Base-by-base conservation (phyloP, 1,140 invertebrate species). In the Brachionus rubens region DNA sequence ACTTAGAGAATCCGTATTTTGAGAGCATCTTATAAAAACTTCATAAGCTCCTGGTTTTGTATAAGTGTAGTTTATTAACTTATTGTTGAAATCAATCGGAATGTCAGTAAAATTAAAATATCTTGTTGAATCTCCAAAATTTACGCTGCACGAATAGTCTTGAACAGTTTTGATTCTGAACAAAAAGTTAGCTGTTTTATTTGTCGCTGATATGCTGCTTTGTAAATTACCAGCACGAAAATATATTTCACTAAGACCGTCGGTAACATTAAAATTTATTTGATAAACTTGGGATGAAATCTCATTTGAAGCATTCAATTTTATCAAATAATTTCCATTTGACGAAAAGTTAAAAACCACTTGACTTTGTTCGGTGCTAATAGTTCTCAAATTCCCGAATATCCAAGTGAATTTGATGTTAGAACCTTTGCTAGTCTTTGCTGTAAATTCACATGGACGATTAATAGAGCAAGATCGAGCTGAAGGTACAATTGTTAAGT, bases 141-240 rank as follows among this genome's bases (percentile, higher is more conserved):
- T 43, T 9, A 43, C 4, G 5, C 24, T 5, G 24, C 59, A 65
- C 24, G 19, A 24, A 19, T 65, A 65, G 10, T 43, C 59, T 65
- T 65, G 59, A 65, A 43, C 33, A 14, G 19, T 26, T 41, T 28
- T 21, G 21, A 65, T 65, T 43, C 19, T 65, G 24, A 65, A 65
- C 24, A 65, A 65, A 43, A 65, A 65, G 12, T 14, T 26, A 43
- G 59, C 59, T 2, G 40, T 43, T 46, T 65, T 41, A 26, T 43
- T 43, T 43, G 59, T 65, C 0, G n/a, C 21, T 14, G 59, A 65
- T 24, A 19, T 43, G 21, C 59, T 65, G 10, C 41, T 28, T 0
- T 65, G 19, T 43, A n/a, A 41, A 43, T 65, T 28, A 12, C 59
- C 59, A 65, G 59, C 14, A 65, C 24, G 40, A 24, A 65, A 43